Evolutionary conservation across 2,888 invertebrate genomes (phyloP).

Genomic region (Polia nebulosa): DNA sequence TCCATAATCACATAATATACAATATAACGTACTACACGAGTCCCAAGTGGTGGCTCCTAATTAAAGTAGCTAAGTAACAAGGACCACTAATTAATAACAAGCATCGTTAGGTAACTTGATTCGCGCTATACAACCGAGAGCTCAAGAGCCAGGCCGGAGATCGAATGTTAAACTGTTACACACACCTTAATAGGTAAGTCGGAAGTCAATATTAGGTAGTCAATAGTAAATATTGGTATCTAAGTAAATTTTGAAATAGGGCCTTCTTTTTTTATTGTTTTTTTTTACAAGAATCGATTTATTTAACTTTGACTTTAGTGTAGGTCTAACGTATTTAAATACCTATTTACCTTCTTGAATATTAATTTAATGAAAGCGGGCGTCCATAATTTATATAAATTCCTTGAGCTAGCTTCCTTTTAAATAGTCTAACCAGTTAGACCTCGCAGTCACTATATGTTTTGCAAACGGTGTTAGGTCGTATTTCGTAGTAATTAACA

Average conservation of each 20-base stretch:
- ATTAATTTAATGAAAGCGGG: too few relatives aligned
- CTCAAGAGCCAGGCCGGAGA: constrained; percentile 44
- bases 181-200: background rate
- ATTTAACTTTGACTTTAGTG: too few relatives aligned
- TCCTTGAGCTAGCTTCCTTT: background rate
- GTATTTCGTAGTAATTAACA: background rate
- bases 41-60: constrained; percentile 70
- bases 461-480: too few relatives aligned
- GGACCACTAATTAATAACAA: constrained; percentile 89
- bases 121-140: constrained; percentile 38
- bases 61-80: constrained; percentile 43
- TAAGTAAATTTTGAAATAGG: background rate
- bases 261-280: background rate
- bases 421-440: background rate
- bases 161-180: constrained; percentile 48
- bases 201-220: background rate
- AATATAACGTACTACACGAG: constrained; percentile 21
- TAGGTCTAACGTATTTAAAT: too few relatives aligned
- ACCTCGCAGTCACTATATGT: background rate
- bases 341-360: too few relatives aligned
- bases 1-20: constrained; percentile 35
- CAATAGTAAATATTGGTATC: background rate
- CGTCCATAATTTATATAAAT: too few relatives aligned
- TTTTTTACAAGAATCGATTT: too few relatives aligned
- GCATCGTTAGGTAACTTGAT: constrained; percentile 80